Percentiles rank a stretch among this genome's conserved stretches.
phyloP scores from a whole-genome alignment of 2,797 vertebrate genomes.

The Peromyscus aztecus region DNA sequence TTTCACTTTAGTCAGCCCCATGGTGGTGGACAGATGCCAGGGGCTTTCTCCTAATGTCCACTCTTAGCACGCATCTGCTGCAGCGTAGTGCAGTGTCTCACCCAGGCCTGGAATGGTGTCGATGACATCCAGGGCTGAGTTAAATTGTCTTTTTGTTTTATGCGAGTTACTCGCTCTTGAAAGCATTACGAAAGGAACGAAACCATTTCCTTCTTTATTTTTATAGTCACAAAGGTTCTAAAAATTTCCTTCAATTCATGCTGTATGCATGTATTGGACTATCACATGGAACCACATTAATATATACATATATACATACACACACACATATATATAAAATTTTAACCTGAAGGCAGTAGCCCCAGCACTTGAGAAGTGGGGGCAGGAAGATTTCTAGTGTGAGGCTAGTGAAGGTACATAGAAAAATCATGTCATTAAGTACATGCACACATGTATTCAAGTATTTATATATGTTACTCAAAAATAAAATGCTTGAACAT shows the following conservation, averaged over 20 bases:
- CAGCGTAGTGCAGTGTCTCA: neutral
- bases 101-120: neutral
- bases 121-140: neutral
- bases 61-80: neutral
- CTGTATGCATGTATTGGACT: neutral
- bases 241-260: constrained; percentile 20
- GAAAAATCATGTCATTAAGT: neutral
- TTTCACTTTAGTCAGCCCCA: constrained; percentile 16
- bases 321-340: neutral
- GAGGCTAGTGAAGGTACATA: neutral
- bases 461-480: neutral
- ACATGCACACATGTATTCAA: neutral
- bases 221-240: neutral
- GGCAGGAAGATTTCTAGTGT: neutral
- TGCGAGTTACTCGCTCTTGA: constrained; percentile 19
- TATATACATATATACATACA: neutral
- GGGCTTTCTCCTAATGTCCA: neutral
- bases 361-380: neutral
- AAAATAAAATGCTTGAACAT: neutral
- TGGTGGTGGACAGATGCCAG: neutral
- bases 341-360: neutral
- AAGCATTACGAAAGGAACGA: constrained; percentile 28
- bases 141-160: neutral
- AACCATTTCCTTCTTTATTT: constrained; percentile 16
- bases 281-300: neutral